phyloP scores from a whole-genome alignment of 2,113 vertebrate species.

The Ammodytes dubius region DNA sequence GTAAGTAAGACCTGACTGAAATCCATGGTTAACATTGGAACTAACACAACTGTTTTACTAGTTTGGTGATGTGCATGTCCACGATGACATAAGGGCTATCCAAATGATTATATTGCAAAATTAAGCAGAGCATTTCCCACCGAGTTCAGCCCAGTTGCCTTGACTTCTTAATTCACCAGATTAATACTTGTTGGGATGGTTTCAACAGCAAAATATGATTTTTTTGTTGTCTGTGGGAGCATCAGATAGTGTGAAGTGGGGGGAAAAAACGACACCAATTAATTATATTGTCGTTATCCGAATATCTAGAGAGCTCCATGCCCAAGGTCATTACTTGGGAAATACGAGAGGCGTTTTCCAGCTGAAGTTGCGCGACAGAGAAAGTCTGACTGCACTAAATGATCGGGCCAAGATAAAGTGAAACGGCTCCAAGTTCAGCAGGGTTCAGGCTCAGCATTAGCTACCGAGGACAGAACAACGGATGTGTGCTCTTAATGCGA shows the following conservation, averaged over 20 bases:
- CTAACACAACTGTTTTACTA: background rate
- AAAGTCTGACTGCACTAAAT: constrained; percentile 28
- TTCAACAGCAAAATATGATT: background rate
- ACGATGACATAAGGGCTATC: background rate
- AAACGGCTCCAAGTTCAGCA: constrained; percentile 46
- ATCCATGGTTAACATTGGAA: too few species aligned
- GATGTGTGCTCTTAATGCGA: constrained; percentile 56
- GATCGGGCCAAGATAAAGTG: constrained; percentile 34
- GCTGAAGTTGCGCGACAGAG: background rate
- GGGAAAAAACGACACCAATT: background rate
- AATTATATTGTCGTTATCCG: constrained; percentile 5
- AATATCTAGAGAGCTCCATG: background rate
- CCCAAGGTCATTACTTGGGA: constrained; percentile 14
- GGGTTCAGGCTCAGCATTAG: constrained; percentile 49
- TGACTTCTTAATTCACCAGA: background rate
- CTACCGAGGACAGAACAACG: constrained; percentile 46
- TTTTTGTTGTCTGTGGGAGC: background rate
- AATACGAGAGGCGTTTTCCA: constrained; percentile 19
- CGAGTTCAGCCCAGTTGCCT: background rate
- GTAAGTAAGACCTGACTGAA: too few species aligned
- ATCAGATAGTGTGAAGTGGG: background rate
- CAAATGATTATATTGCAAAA: background rate
- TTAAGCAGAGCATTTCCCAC: background rate
- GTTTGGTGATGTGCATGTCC: background rate
- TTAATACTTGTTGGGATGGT: background rate